Percentiles rank a stretch among this genome's conserved stretches.
phyloP scores from a whole-genome alignment of 2,797 vertebrate species.

The Phrynocephalus vlangalii region DNA sequence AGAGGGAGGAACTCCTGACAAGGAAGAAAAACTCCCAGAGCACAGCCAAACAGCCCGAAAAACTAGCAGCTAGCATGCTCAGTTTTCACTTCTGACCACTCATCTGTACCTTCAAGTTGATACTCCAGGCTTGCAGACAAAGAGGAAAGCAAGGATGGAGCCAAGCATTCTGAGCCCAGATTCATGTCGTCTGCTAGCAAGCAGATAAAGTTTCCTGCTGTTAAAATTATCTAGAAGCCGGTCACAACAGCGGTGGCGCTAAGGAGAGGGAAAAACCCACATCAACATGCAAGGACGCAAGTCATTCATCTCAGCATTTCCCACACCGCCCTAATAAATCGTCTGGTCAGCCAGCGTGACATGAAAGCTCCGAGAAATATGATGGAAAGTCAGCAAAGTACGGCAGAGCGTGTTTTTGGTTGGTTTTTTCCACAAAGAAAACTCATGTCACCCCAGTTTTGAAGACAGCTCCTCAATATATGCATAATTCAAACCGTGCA shows the following conservation, averaged over 20 bases:
- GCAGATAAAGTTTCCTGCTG: slow-evolving; percentile 23
- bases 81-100: neutral
- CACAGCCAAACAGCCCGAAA: too few relatives aligned
- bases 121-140: neutral
- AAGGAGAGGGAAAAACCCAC: neutral
- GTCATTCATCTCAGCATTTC: slow-evolving; percentile 54
- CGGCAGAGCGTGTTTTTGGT: neutral
- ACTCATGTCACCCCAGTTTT: slow-evolving; percentile 12
- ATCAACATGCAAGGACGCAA: slow-evolving; percentile 52
- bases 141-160: neutral
- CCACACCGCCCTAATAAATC: slow-evolving; percentile 49
- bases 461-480: slow-evolving; percentile 28
- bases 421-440: neutral
- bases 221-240: slow-evolving; percentile 27
- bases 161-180: neutral
- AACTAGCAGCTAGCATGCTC: neutral
- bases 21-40: too few relatives aligned
- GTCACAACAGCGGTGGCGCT: neutral
- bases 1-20: too few relatives aligned
- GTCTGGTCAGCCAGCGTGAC: slow-evolving; percentile 49
- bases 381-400: slow-evolving; percentile 33
- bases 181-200: neutral
- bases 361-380: slow-evolving; percentile 48
- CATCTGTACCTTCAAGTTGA: neutral
- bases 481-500: slow-evolving; percentile 38